Percentiles rank a stretch among this genome's conserved stretches.
phyloP scores from a whole-genome alignment of 2,888 invertebrate species.

The Choreutis nemorana region DNA sequence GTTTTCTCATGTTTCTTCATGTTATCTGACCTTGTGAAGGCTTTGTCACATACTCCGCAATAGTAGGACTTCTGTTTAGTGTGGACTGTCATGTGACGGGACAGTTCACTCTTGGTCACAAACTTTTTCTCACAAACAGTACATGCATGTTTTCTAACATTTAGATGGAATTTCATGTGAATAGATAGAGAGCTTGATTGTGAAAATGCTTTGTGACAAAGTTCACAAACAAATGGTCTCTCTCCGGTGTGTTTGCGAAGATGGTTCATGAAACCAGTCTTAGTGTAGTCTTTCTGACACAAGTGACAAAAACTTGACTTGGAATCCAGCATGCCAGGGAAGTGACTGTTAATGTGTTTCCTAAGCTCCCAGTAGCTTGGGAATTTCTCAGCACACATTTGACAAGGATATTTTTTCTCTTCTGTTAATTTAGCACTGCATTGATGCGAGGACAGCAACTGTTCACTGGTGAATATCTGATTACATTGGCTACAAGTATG shows the following conservation, averaged over 20 bases:
- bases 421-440: constrained; percentile 54
- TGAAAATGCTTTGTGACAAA: constrained; percentile 60
- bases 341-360: constrained; percentile 59
- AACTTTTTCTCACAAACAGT: constrained; percentile 63
- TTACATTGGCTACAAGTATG: constrained; percentile 59
- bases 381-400: constrained; percentile 59
- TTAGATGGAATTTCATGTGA: constrained; percentile 63
- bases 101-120: constrained; percentile 63
- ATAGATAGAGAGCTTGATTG: constrained; percentile 62
- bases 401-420: constrained; percentile 60
- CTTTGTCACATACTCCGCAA: constrained; percentile 62
- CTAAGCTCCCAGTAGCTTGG: constrained; percentile 60
- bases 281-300: constrained; percentile 63
- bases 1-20: constrained; percentile 67
- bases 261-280: constrained; percentile 64
- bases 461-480: constrained; percentile 57
- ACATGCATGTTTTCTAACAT: constrained; percentile 61
- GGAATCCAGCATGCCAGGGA: constrained; percentile 61
- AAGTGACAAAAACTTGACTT: constrained; percentile 63
- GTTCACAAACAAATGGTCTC: constrained; percentile 60
- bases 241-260: constrained; percentile 61
- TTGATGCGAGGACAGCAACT: constrained; percentile 43
- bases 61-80: constrained; percentile 63
- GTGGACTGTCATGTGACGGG: constrained; percentile 64
- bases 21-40: constrained; percentile 61